These are phyloP conservation scores for Montipora capitata DNA, from an alignment of 92 coral and sea anemone genomes.

Conservation along the genomic window DNA sequence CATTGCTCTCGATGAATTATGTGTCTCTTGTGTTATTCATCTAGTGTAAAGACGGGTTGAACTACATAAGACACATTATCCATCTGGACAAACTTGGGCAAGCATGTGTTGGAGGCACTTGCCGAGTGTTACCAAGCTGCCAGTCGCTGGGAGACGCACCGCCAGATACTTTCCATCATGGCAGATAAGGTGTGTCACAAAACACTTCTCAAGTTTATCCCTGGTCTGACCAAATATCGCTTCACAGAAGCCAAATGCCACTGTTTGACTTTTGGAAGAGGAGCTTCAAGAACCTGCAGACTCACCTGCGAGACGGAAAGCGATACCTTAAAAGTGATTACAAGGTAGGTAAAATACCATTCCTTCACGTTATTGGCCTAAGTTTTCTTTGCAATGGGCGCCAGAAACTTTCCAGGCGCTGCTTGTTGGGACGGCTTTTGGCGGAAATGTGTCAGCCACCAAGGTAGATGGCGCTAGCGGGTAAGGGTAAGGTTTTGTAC, in stretches of 20 bases:
- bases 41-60: too few species aligned
- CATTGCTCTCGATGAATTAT: too few species aligned
- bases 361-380: not conserved
- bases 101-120: constrained; percentile 55
- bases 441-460: constrained; percentile 6
- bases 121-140: constrained; percentile 80
- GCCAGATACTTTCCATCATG: constrained; percentile 84
- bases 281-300: constrained; percentile 70
- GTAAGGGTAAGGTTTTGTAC: not conserved
- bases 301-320: constrained; percentile 39
- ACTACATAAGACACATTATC: too few species aligned
- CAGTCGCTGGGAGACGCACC: constrained; percentile 81
- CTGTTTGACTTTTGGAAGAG: constrained; percentile 84
- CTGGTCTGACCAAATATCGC: constrained; percentile 80
- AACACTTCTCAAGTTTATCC: constrained; percentile 66
- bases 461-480: constrained; percentile 5
- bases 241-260: constrained; percentile 86
- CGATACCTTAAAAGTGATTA: constrained; percentile 52
- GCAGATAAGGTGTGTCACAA: constrained; percentile 78
- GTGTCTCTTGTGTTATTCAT: too few species aligned
- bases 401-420: not conserved
- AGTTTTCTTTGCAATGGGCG: not conserved
- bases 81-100: too few species aligned
- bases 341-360: constrained; percentile 27
- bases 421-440: not conserved